Conservation (phyloP, 1,140 invertebrate species). For the Hycleus phaleratus region DNA sequence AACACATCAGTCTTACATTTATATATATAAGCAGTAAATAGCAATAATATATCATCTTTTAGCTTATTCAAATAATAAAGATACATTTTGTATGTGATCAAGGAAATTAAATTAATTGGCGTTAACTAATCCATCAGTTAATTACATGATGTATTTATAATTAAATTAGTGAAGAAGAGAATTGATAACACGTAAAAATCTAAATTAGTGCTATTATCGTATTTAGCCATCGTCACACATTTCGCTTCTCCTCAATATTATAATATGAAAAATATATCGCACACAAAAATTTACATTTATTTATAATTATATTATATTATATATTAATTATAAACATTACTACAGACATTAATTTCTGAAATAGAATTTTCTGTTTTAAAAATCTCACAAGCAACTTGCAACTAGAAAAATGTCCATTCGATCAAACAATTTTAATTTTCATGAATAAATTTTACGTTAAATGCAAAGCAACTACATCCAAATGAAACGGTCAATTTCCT, state of each 20-base stretch:
- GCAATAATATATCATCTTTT: constrained; percentile 26
- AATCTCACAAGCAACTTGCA: no score
- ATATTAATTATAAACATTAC: neutral
- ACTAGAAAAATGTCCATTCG: no score
- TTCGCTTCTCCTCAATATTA: neutral
- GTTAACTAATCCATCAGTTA: no score
- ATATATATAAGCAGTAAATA: constrained; percentile 33
- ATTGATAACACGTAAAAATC: constrained; percentile 6
- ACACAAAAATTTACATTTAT: constrained; percentile 14
- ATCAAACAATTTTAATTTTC: no score
- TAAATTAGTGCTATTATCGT: constrained; percentile 15
- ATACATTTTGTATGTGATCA: constrained; percentile 7
- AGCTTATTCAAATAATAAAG: constrained; percentile 13
- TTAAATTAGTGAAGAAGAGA: no score
- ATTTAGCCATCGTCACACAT: constrained; percentile 16
- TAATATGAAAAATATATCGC: constrained; percentile 11
- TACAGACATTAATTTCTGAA: neutral
- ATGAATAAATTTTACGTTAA: no score
- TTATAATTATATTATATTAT: neutral
- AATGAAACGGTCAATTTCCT: no score
- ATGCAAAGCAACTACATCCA: no score
- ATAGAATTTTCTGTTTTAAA: neutral
- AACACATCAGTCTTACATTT: constrained; percentile 37
- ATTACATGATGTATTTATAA: no score
- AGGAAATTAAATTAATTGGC: constrained; percentile 13